phyloP scores from a whole-genome alignment of 2,888 invertebrate species.

The Eupithecia exiguata region DNA sequence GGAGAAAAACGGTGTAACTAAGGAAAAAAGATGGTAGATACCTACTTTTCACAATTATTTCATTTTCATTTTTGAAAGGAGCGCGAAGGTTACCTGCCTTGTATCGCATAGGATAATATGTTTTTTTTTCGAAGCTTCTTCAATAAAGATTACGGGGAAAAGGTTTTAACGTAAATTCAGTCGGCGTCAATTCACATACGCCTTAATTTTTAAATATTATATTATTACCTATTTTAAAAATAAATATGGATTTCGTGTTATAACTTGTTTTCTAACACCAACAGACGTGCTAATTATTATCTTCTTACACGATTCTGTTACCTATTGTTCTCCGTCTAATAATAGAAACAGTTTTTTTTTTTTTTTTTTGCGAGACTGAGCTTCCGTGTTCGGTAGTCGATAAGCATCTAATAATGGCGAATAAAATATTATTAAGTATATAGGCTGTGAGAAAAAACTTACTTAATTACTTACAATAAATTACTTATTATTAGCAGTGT shows the following conservation, averaged over 20 bases:
- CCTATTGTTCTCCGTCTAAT: background rate
- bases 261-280: background rate
- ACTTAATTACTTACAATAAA: background rate
- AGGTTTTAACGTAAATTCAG: too few relatives aligned
- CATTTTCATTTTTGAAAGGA: too few relatives aligned
- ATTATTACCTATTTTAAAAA: too few relatives aligned
- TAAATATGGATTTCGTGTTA: background rate
- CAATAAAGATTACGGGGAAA: too few relatives aligned
- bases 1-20: too few relatives aligned
- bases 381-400: background rate
- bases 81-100: too few relatives aligned
- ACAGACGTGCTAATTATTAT: slow-evolving; percentile 4
- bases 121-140: too few relatives aligned
- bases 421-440: background rate
- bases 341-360: background rate
- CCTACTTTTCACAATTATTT: too few relatives aligned
- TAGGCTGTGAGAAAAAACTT: background rate
- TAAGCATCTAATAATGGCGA: background rate
- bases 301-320: background rate
- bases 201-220: too few relatives aligned
- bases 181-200: too few relatives aligned
- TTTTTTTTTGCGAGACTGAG: background rate
- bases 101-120: too few relatives aligned
- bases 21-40: too few relatives aligned
- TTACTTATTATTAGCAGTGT: background rate